Percentiles rank a stretch among this genome's conserved stretches.
phyloP scores from a whole-genome alignment of 2,113 vertebrate genomes.

The Athene cunicularia region DNA sequence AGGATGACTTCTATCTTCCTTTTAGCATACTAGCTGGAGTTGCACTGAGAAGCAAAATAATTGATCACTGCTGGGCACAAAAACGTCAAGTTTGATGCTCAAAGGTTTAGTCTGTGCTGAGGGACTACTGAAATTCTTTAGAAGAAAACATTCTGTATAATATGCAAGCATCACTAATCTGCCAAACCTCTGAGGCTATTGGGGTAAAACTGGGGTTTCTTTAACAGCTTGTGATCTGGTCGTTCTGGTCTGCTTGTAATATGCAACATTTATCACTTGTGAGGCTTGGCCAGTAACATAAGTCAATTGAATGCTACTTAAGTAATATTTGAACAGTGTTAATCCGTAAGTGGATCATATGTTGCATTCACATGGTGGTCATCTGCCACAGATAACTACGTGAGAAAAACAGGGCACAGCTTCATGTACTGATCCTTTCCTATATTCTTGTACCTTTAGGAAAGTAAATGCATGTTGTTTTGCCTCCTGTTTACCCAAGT shows the following conservation, averaged over 20 bases:
- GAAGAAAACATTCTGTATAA: not conserved
- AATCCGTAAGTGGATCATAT: not conserved
- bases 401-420: not conserved
- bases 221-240: not conserved
- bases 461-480: not conserved
- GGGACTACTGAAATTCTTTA: not conserved
- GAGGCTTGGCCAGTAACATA: not conserved
- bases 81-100: not conserved
- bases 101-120: not conserved
- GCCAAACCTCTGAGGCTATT: not conserved
- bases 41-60: not conserved
- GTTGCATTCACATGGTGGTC: not conserved
- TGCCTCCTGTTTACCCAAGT: not conserved
- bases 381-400: not conserved
- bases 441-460: not conserved
- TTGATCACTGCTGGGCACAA: not conserved
- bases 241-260: not conserved
- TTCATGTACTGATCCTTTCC: not conserved
- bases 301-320: not conserved
- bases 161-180: not conserved
- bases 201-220: not conserved
- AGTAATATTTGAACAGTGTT: not conserved
- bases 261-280: not conserved
- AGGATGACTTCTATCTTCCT: not conserved
- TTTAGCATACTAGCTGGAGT: not conserved